phyloP scores from a whole-genome alignment of 1,140 invertebrate genomes.

The Ctenoplectra terminalis region DNA sequence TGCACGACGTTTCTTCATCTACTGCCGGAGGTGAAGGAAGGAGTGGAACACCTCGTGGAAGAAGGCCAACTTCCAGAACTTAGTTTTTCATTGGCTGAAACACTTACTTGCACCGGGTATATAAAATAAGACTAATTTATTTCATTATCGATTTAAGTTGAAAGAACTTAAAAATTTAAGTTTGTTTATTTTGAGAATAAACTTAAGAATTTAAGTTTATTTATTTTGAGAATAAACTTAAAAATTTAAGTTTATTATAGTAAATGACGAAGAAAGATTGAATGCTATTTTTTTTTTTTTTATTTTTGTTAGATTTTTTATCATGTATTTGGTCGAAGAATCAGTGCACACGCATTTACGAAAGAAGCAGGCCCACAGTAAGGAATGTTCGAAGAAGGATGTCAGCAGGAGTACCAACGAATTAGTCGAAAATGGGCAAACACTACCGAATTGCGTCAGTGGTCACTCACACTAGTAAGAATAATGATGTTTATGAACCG shows the following conservation, averaged over 20 bases:
- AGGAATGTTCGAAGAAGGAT: slow-evolving; percentile 45
- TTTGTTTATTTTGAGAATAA: not conserved
- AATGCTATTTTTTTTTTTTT: not conserved
- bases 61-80: slow-evolving; percentile 81
- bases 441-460: slow-evolving; percentile 18
- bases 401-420: slow-evolving; percentile 74
- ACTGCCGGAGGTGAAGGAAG: slow-evolving; percentile 93
- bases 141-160: not conserved
- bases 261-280: not conserved
- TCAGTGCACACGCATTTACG: slow-evolving; percentile 88
- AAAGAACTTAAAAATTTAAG: not conserved
- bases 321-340: slow-evolving; percentile 93
- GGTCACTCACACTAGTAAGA: slow-evolving; percentile 70
- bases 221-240: not conserved
- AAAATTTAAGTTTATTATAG: no score
- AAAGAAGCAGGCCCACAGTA: slow-evolving; percentile 67
- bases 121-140: slow-evolving; percentile 16
- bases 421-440: slow-evolving; percentile 74
- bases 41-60: slow-evolving; percentile 84
- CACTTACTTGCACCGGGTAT: slow-evolving; percentile 87
- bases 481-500: not conserved
- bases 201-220: not conserved
- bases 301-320: slow-evolving; percentile 87
- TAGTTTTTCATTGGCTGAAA: slow-evolving; percentile 87
- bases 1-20: slow-evolving; percentile 95